These are phyloP conservation scores for Drosophila busckii DNA, from an alignment of 1,140 invertebrate species.

Conservation along the genomic window DNA sequence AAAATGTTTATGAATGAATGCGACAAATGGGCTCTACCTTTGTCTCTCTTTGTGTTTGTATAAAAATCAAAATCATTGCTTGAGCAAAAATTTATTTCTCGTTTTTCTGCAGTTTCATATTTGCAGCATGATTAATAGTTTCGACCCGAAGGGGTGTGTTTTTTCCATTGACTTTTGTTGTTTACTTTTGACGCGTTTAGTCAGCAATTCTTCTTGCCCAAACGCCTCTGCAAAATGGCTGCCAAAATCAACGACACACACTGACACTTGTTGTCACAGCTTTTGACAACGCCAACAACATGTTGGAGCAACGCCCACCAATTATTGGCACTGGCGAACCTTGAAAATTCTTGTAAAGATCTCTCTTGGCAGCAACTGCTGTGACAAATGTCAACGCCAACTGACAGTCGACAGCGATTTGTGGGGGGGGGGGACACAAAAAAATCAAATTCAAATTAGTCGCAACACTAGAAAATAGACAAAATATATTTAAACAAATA, in stretches of 20 bases:
- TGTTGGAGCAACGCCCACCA: constrained; percentile 51
- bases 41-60: constrained; percentile 29
- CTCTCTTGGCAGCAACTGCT: constrained; percentile 54
- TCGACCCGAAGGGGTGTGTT: constrained; percentile 32
- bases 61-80: constrained; percentile 63
- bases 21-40: constrained; percentile 33
- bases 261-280: constrained; percentile 68
- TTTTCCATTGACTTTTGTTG: constrained; percentile 63
- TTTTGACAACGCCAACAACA: constrained; percentile 64
- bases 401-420: constrained; percentile 60
- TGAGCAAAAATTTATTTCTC: constrained; percentile 52
- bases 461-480: constrained; percentile 39
- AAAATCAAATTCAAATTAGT: constrained; percentile 59
- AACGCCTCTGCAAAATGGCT: constrained; percentile 62
- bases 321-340: constrained; percentile 69
- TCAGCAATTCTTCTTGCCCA: constrained; percentile 36
- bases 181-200: constrained; percentile 58
- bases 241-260: constrained; percentile 25
- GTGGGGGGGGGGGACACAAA: constrained; percentile 23
- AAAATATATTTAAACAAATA: constrained; percentile 73
- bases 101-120: constrained; percentile 59
- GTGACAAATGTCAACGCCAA: constrained; percentile 59
- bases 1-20: constrained; percentile 73
- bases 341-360: constrained; percentile 69
- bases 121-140: constrained; percentile 64